phyloP scores from a whole-genome alignment of 1,140 invertebrate species.

The Drosophila arawakana region DNA sequence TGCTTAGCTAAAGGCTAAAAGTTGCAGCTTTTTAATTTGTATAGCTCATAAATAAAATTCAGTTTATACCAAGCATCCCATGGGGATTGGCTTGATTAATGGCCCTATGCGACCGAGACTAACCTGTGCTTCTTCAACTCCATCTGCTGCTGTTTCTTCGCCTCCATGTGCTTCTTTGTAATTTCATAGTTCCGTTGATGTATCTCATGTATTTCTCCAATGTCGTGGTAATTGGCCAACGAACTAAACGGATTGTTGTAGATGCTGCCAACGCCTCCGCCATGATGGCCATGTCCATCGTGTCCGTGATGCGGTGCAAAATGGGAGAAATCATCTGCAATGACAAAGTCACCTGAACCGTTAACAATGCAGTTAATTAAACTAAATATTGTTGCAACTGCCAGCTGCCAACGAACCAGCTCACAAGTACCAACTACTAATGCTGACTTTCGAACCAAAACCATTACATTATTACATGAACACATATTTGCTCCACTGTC shows the following conservation, averaged over 20 bases:
- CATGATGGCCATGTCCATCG: slow-evolving; percentile 76
- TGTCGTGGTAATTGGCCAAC: slow-evolving; percentile 79
- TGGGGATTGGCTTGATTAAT: slow-evolving; percentile 49
- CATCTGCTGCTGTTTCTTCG: slow-evolving; percentile 77
- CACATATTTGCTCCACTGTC: neutral
- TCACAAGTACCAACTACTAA: slow-evolving; percentile 4
- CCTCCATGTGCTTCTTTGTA: slow-evolving; percentile 71
- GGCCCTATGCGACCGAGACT: slow-evolving; percentile 25
- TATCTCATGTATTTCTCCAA: slow-evolving; percentile 76
- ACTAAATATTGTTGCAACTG: slow-evolving; percentile 41
- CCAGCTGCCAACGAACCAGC: neutral
- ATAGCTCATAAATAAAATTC: slow-evolving; percentile 70
- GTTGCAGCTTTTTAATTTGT: slow-evolving; percentile 73
- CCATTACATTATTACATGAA: neutral
- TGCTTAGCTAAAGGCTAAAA: slow-evolving; percentile 41
- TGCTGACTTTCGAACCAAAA: slow-evolving; percentile 21
- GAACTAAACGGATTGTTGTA: slow-evolving; percentile 81
- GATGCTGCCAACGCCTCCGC: slow-evolving; percentile 53
- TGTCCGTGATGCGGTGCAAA: slow-evolving; percentile 72
- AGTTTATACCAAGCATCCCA: slow-evolving; percentile 25
- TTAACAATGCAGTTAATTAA: slow-evolving; percentile 65
- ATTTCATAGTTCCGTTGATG: slow-evolving; percentile 78
- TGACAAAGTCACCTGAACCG: slow-evolving; percentile 19
- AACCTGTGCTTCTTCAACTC: slow-evolving; percentile 82
- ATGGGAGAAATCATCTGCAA: slow-evolving; percentile 78